Base-by-base conservation (phyloP, 2,797 vertebrate species). In the Cacajao melanocephalus region DNA sequence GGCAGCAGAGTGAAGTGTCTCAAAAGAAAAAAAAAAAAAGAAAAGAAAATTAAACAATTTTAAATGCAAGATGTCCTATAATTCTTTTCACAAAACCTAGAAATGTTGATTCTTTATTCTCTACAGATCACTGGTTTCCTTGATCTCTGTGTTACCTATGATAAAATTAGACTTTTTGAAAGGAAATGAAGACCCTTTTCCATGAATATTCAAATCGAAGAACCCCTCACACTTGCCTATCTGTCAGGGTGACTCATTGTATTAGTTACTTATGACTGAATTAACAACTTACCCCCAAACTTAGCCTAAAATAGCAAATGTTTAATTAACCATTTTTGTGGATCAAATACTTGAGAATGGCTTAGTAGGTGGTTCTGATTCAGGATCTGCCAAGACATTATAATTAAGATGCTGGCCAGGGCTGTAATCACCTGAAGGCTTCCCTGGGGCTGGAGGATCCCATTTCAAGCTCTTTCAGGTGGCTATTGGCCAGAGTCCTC, bases 1-100 rank as follows among this genome's bases (percentile, higher is more conserved):
- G 22, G 28, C 28, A 61, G 14, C 58, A 61, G 58, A 30, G 58
- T 2, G 13, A 30, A 30, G 30, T 7, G 2, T 61, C 13, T 61
- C 28, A 61, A 61, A 61, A 61, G 13, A 57, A 57, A 57, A 57
- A 57, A 24, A 24, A 57, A 22, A 22, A 55, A 55, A 55, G 55
- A 61, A 61, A 61, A 30, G 44, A 93, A 96, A 91, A 94, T 95
- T 79, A 97, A 93, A 57, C 20, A 86, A 22, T 89, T 96, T 95
- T 88, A 93, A 93, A 61, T 76, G 58, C 26, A 90, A 55, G 39
- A 20, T 83, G 81, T 89, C 44, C 30, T 93, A 14, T 55, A 80
- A 92, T 89, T 92, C 67, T 96, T 95, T 87, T 33, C 52, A 79
- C 20, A 93, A 93, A 92, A 72, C 33, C 28, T 80, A 86, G 52